Base-by-base conservation (phyloP, 2,888 invertebrate species). In the Euproctis similis region DNA sequence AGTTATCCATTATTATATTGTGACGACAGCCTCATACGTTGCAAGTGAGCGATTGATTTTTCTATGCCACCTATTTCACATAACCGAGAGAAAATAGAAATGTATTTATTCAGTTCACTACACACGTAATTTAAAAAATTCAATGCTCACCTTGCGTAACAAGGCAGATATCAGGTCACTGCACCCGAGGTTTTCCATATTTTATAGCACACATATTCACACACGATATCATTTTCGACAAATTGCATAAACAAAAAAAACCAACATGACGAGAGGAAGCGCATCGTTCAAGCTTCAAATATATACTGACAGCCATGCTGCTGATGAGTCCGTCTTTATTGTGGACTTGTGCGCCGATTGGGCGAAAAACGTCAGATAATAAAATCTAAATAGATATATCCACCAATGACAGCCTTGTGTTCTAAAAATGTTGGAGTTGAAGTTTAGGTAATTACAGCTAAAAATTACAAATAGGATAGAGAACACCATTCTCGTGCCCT, bases 231-330 rank as follows among this genome's bases (percentile, higher is more conserved):
- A 85, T 84, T 77, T 73, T 77, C 80, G 78, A 72, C 70, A 71
- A 72, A 71, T 66, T 73, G 70, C 75, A 80, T 74, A 77, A 80
- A 81, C 72, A 84, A 81, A 82, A 85, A 85, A 85, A 81, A 76
- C 77, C 86, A 85, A 85, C 78, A 72, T 86, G 87, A 89, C 88
- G 90, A 90, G 89, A 92, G 92, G 92, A 90, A 90, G 88, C 88
- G 89, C 92, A 92, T 93, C 88, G 87, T 89, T 82, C 88, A 88
- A 89, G 88, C 89, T 90, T 92, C 92, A 93, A 92, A 94, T 96
- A 92, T 96, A 96, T 96, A 96, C 94, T 96, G 95, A 92, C 94
- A 93, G 93, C 94, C 93, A 94, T 94, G 90, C 92, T 93, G 92
- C 89, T 87, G 89, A 88, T 88, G 89, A 90, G 89, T 89, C 90